A percentile compares a stretch with the other conserved stretches of the same genome.
phyloP scores from a whole-genome alignment of 2,888 invertebrate species.

The Therioaphis trifolii region DNA sequence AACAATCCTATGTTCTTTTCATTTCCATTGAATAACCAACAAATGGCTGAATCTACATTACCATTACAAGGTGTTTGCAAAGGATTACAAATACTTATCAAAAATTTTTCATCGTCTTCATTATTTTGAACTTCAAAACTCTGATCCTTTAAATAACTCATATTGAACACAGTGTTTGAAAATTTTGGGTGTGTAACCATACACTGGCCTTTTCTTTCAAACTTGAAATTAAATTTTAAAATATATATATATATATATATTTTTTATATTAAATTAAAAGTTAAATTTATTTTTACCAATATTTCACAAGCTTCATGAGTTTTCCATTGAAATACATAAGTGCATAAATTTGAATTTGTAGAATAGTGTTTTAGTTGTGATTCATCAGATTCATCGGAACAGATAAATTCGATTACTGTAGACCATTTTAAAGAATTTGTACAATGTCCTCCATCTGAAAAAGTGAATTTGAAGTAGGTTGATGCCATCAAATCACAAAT shows the following conservation, averaged over 20 bases:
- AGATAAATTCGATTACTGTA: conserved; percentile 33
- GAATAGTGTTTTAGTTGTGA: conserved; percentile 4
- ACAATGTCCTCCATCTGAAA: conserved; percentile 37
- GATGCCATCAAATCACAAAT: too few relatives aligned
- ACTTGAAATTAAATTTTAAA: conserved; percentile 27
- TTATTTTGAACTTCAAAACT: conserved; percentile 22
- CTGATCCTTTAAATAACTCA: conserved; percentile 24
- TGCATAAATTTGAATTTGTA: conserved; percentile 29
- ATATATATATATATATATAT: background rate
- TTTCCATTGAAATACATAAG: conserved; percentile 34
- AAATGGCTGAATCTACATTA: conserved; percentile 33
- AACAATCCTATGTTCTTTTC: conserved; percentile 39
- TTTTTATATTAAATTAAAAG: background rate
- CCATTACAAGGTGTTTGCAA: conserved; percentile 48
- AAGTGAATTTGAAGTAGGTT: too few relatives aligned
- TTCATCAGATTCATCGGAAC: conserved; percentile 32
- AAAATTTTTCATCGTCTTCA: background rate
- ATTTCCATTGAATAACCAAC: background rate
- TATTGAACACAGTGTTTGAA: background rate
- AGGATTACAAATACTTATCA: conserved; percentile 47
- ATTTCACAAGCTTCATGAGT: conserved; percentile 22
- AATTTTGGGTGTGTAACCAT: conserved; percentile 7
- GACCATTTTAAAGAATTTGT: conserved; percentile 32
- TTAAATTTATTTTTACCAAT: conserved; percentile 32
- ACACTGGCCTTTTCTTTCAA: conserved; percentile 34